Evolutionary conservation across 2,113 vertebrate species (phyloP), one percentile per base, ranked within the genome.

Genomic region (Cathartes aura): DNA sequence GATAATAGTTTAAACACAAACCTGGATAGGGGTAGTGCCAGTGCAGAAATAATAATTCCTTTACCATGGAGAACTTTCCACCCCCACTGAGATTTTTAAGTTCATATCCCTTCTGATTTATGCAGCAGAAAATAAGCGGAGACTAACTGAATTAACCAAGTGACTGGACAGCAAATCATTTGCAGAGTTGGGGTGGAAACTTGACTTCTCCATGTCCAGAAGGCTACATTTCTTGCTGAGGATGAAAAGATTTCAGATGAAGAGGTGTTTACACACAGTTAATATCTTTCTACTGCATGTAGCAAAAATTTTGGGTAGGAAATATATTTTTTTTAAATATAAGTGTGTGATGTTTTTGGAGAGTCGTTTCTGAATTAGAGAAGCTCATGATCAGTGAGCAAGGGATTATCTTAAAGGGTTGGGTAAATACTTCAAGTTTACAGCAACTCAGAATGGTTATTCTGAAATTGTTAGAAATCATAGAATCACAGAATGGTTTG

Each of bases 81-180:
- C 16, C 29, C 32, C 59, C 5, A 0, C 20, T 85, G 85, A 67
- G 68, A 74, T 90, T 74, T 87, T 89, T 42, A 82, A 67, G 29
- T 79, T 74, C 60, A 48, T 53, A 78, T 89, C 21, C 42, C 15
- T 75, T 64, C 58, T 94, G 80, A 89, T 96, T 81, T 95, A 58
- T 55, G 55, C 45, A 55, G 58, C 63, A 92, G 80, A 67, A 92
- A 94, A 95, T 70, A 70, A 86, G 75, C 42, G 70, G 74, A 64
- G 62, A n/a, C 55, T 86, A 89, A 93, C 17, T 64, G 63, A 95
- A 73, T 96, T 95, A 84, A 63, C 29, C 38, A 87, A 66, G 55
- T 71, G 47, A 42, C n/a, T 78, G n/a, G 30, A 63, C 52, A 50
- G 50, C 89, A 89, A 96, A 89, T 92, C 3, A 32, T 92, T 60